These are phyloP conservation scores for Recurvirostra avosetta DNA, from an alignment of 2,113 vertebrate genomes.

Conservation along the genomic window DNA sequence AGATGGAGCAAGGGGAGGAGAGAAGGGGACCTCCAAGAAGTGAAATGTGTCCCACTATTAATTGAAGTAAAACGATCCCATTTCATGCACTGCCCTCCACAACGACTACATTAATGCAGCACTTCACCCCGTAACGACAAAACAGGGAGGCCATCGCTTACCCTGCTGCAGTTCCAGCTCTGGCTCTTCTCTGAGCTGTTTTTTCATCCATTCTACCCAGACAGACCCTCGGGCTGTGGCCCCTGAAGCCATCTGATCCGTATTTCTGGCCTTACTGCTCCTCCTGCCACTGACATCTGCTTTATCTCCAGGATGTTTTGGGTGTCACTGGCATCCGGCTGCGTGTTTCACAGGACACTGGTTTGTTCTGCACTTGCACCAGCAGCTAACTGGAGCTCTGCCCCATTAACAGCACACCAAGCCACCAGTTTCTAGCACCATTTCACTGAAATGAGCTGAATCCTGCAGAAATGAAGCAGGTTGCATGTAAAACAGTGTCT, in stretches of 20 bases:
- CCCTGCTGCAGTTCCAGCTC: background rate
- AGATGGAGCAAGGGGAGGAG: background rate
- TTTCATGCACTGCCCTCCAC: background rate
- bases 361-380: background rate
- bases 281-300: background rate
- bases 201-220: background rate
- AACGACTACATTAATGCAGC: background rate
- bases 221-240: background rate
- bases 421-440: background rate
- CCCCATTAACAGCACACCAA: background rate
- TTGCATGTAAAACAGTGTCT: background rate
- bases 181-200: background rate
- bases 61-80: background rate
- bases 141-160: background rate
- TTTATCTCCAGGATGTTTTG: background rate
- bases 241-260: background rate
- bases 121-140: background rate
- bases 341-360: background rate
- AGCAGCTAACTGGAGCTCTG: background rate
- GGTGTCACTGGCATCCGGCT: background rate
- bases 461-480: background rate
- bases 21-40: background rate
- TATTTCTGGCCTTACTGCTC: background rate
- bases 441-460: background rate
- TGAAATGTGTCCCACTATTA: background rate